Base-by-base conservation (phyloP, 2,797 vertebrate species). In the Acanthis flammea region DNA sequence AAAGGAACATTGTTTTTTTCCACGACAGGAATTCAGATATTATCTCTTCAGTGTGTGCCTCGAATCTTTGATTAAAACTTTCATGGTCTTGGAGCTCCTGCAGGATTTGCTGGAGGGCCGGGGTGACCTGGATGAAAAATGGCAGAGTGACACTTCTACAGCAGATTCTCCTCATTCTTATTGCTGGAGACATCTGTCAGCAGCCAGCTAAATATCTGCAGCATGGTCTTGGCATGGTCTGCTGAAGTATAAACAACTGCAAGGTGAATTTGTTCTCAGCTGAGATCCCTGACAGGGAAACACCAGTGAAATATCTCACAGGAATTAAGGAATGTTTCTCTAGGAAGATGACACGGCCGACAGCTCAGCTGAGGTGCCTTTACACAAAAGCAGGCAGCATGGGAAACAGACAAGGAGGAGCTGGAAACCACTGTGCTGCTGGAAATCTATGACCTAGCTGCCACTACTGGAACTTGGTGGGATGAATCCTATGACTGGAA, bases 281-380 rank as follows among this genome's bases (percentile, higher is more conserved):
- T 86, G 71, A 47, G 55, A 80, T 74, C 19, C 30, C 41, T 61
- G 47, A 45, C 18, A 63, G 37, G 10, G 30, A 71, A 57, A 39
- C 25, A 45, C 14, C 21, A 27, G 39, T 35, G 45, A 65, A 63
- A 23, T 31, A 71, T 17, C 25, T 89, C 51, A 51, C 24, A 51
- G 21, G 12, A 83, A 71, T 63, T 33, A 65, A 63, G 25, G 22
- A 45, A 19, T 30, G 5, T 53, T 77, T 33, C 39, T 71, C 51
- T 51, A 39, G 30, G 65, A 51, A 41, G 12, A 44, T 11, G 30
- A 10, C 33, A 27, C 0, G 0, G 23, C 15, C 0, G 0, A 58
- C 30, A 71, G n/a, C 44, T 57, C 44, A 76, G 14, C 47, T 61
- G 76, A 47, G 41, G 33, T 37, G 7, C 19, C 27, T 81, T 54